Evolutionary conservation across 2,888 invertebrate genomes (phyloP).

Genomic region (Cheilosia scutellata): DNA sequence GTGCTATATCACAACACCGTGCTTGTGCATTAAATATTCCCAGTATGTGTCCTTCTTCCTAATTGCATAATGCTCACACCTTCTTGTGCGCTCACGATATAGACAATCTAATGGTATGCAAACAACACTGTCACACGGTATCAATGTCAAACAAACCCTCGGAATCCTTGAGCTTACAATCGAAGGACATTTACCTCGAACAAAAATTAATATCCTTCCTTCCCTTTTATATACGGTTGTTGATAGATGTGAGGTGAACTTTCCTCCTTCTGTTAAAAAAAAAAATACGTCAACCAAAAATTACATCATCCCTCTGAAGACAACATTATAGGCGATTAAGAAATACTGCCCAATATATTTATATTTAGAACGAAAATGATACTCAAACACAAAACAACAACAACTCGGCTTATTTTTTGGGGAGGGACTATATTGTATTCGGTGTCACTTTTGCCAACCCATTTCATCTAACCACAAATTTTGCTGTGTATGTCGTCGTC

Average conservation of each 20-base stretch:
- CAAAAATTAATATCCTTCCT: neutral
- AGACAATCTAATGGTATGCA: constrained; percentile 46
- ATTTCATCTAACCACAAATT: constrained; percentile 52
- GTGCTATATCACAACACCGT: neutral
- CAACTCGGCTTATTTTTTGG: neutral
- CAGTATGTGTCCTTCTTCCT: neutral
- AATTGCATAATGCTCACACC: constrained; percentile 39
- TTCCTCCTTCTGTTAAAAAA: neutral
- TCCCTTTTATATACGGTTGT: neutral
- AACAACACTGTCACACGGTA: constrained; percentile 55
- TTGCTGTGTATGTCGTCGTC: constrained; percentile 27
- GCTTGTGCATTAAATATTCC: constrained; percentile 1
- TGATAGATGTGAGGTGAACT: constrained; percentile 1
- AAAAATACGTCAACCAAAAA: constrained; percentile 46
- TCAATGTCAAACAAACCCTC: constrained; percentile 39
- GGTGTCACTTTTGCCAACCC: constrained; percentile 56
- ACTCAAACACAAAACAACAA: constrained; percentile 19
- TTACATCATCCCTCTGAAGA: constrained; percentile 55
- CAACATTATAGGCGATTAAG: constrained; percentile 57
- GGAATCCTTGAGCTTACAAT: constrained; percentile 28
- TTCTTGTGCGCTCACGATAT: neutral
- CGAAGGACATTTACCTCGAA: constrained; percentile 39
- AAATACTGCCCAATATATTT: constrained; percentile 23
- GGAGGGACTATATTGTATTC: neutral
- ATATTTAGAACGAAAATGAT: constrained; percentile 20